Percentiles rank a stretch among this genome's conserved stretches.
phyloP scores from a whole-genome alignment of 2,113 vertebrate species.

The Grammomys dolichurus region DNA sequence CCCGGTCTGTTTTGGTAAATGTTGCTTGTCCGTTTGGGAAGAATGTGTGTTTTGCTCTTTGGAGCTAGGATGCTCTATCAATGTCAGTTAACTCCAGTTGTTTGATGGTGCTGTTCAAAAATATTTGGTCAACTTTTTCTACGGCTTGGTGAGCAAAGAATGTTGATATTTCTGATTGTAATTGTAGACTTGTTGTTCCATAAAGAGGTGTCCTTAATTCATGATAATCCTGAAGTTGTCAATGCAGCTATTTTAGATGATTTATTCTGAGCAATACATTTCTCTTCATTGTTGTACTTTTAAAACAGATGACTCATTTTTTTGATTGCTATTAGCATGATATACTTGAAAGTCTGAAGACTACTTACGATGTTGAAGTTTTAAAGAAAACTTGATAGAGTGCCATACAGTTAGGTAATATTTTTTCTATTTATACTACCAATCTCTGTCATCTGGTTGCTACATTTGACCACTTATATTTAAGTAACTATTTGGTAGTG shows the following conservation, averaged over 20 bases:
- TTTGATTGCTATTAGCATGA: neutral
- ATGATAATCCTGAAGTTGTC: neutral
- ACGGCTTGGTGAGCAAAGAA: neutral
- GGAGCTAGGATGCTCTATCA: neutral
- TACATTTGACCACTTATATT: conserved; percentile 20
- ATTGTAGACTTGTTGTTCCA: neutral
- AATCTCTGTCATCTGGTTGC: neutral
- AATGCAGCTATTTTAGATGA: neutral
- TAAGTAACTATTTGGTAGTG: neutral
- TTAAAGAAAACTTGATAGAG: neutral
- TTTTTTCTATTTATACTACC: neutral
- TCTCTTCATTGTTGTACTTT: neutral
- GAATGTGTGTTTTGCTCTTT: neutral
- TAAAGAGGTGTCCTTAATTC: neutral
- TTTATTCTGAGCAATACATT: neutral
- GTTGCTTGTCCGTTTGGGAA: neutral
- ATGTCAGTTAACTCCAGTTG: neutral
- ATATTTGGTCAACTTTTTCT: neutral
- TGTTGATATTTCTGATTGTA: neutral
- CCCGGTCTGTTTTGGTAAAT: neutral
- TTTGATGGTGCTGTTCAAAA: neutral
- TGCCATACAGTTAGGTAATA: neutral
- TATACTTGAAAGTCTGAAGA: neutral
- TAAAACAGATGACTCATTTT: neutral
- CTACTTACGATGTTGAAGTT: neutral